phyloP scores from a whole-genome alignment of 2,888 invertebrate species.

The Aelia acuminata region DNA sequence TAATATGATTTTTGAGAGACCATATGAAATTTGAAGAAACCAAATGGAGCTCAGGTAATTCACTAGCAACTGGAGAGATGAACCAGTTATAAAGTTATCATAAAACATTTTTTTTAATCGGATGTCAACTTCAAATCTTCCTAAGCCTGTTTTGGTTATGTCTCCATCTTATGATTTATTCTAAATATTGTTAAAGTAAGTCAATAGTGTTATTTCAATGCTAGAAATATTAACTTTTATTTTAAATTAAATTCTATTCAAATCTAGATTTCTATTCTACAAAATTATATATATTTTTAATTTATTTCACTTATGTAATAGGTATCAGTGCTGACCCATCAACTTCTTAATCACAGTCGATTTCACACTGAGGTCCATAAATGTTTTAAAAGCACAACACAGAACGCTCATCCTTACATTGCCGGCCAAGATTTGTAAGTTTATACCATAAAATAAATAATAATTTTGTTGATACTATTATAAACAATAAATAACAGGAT shows the following conservation, averaged over 20 bases:
- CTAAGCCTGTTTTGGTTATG: background rate
- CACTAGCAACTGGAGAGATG: background rate
- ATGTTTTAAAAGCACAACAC: constrained; percentile 49
- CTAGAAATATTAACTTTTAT: too few species aligned
- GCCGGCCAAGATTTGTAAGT: constrained; percentile 5
- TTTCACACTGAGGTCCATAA: constrained; percentile 58
- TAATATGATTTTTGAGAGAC: too few species aligned
- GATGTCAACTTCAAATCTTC: background rate
- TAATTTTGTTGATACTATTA: background rate
- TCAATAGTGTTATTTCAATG: too few species aligned
- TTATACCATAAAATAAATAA: background rate
- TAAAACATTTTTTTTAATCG: background rate
- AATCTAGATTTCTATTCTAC: too few species aligned
- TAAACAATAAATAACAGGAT: background rate
- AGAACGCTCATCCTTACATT: background rate
- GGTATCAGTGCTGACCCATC: constrained; percentile 52
- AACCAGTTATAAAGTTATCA: background rate
- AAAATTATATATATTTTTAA: background rate
- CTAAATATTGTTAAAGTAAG: background rate
- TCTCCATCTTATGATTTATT: background rate
- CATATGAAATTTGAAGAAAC: background rate
- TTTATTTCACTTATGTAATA: background rate
- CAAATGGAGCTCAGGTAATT: background rate
- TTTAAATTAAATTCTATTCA: too few species aligned
- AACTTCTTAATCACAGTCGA: constrained; percentile 57